Conservation (phyloP, 2,113 vertebrate species). For the Pristiophorus japonicus region DNA sequence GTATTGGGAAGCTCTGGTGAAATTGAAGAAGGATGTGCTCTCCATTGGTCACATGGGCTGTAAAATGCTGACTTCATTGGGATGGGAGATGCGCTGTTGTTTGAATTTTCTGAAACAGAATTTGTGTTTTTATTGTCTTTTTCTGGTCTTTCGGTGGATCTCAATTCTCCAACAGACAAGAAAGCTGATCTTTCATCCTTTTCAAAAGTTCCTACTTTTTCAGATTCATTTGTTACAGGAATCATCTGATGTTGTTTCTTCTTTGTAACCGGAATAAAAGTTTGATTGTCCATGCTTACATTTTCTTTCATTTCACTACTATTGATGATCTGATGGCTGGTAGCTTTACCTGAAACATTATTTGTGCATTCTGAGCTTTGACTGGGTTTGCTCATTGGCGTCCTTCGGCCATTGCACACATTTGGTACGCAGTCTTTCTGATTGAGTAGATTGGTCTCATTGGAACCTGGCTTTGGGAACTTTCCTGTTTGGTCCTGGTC, state of each 20-base stretch:
- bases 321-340: neutral
- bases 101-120: constrained; percentile 43
- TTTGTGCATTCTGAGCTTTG: constrained; percentile 54
- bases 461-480: constrained; percentile 50
- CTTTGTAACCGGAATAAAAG: constrained; percentile 42
- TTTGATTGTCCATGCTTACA: constrained; percentile 47
- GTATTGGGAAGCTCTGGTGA: constrained; percentile 61
- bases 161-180: constrained; percentile 62
- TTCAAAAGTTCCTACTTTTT: constrained; percentile 50
- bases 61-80: constrained; percentile 65
- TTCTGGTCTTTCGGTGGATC: constrained; percentile 54
- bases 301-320: constrained; percentile 61
- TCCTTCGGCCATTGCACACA: constrained; percentile 45
- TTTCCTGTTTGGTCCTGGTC: constrained; percentile 69
- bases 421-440: constrained; percentile 47
- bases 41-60: constrained; percentile 64
- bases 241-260: constrained; percentile 46
- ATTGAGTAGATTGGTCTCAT: constrained; percentile 53
- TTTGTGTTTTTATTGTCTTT: constrained; percentile 41
- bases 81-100: constrained; percentile 54
- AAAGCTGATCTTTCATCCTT: constrained; percentile 68
- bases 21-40: constrained; percentile 54
- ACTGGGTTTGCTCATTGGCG: constrained; percentile 41
- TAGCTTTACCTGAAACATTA: constrained; percentile 52
- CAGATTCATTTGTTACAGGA: constrained; percentile 39